phyloP scores from a whole-genome alignment of 2,113 vertebrate species.

The Seriola aureovittata region DNA sequence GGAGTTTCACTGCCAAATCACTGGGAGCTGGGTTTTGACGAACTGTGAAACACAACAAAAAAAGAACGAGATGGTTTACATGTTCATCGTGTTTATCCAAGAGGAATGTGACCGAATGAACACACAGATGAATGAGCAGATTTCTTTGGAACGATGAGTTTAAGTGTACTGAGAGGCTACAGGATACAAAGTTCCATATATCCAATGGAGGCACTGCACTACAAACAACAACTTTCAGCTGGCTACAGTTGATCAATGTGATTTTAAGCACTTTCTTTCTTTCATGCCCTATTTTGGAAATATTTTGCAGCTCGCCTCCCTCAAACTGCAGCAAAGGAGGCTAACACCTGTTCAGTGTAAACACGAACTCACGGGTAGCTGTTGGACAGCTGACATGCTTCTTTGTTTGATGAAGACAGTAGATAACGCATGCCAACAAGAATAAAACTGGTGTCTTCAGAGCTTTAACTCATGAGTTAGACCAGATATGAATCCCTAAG shows the following conservation, averaged over 20 bases:
- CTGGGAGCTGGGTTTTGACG: not conserved
- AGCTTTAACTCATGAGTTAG: not conserved
- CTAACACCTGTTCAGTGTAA: not conserved
- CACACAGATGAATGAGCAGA: constrained; percentile 4
- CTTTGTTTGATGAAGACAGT: constrained; percentile 7
- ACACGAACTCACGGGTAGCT: not conserved
- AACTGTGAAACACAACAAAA: not conserved
- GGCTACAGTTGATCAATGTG: not conserved
- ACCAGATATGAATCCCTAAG: constrained; percentile 19
- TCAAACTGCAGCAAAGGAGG: not conserved
- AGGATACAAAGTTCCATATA: not conserved
- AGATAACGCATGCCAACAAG: constrained; percentile 3
- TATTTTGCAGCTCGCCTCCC: not conserved
- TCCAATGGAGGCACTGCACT: not conserved
- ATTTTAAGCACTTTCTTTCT: not conserved
- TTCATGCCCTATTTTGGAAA: not conserved
- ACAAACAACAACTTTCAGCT: not conserved
- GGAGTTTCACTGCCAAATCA: not conserved
- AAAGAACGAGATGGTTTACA: not conserved
- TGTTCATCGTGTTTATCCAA: not conserved
- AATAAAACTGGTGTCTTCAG: constrained; percentile 3
- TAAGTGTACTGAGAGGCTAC: not conserved
- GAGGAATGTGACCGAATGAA: not conserved
- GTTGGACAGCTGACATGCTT: not conserved
- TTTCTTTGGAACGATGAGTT: constrained; percentile 1